These are phyloP conservation scores for Triops cancriformis DNA, from an alignment of 1,140 invertebrate species.

Conservation along the genomic window DNA sequence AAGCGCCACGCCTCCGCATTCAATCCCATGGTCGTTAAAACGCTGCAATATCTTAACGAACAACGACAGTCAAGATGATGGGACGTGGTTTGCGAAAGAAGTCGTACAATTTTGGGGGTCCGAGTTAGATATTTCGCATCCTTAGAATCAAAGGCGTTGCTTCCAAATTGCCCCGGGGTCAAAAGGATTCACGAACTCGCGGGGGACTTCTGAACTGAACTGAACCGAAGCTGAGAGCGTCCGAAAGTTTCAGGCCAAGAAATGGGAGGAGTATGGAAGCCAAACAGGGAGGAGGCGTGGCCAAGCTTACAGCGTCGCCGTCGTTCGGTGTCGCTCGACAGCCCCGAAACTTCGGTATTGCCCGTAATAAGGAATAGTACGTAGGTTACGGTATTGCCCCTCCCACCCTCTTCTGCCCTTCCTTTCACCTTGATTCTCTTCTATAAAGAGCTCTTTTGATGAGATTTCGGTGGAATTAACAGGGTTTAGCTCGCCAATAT, in stretches of 20 bases:
- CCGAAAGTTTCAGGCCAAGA: neutral
- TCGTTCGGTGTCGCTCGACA: neutral
- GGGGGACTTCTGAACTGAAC: neutral
- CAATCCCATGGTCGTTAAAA: neutral
- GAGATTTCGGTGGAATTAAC: neutral
- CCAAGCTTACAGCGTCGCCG: neutral
- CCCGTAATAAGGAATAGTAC: too few species aligned
- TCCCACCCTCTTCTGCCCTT: too few species aligned
- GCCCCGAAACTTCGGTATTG: too few species aligned
- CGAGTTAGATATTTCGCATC: too few species aligned
- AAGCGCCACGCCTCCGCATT: neutral
- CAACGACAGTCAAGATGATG: neutral
- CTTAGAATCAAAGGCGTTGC: too few species aligned
- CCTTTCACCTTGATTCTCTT: too few species aligned
- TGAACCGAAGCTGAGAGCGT: neutral
- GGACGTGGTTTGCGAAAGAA: neutral
- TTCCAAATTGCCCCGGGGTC: too few species aligned
- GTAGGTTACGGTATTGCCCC: too few species aligned
- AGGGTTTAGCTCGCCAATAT: neutral
- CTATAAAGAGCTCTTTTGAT: neutral
- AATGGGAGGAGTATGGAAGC: neutral
- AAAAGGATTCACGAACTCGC: neutral
- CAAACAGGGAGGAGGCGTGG: neutral
- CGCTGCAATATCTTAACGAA: neutral
- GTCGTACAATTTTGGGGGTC: neutral